Evolutionary conservation across 2,888 invertebrate species (phyloP), one percentile per base, ranked within the genome.

Genomic region (Melangyna quadrimaculata): DNA sequence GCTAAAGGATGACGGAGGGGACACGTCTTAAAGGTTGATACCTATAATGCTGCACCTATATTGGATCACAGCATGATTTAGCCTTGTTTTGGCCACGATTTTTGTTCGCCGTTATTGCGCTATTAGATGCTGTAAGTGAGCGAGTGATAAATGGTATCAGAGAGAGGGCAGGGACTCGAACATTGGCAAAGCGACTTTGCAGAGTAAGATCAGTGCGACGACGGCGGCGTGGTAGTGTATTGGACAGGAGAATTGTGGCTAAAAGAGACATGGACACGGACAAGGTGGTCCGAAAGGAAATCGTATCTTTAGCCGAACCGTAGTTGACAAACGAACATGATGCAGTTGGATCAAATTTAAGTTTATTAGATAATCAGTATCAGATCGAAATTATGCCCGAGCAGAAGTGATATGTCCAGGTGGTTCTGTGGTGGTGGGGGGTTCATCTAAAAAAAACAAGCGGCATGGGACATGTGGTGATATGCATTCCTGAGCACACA

Each of bases 361-460:
- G 80, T 84, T 80, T 84, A 84, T 80, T 84, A 84, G 80, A 84
- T 84, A 84, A 84, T 75, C 84, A 43, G 65, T 83, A 79, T 75
- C 71, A 69, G 79, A 80, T 69, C 63, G 63, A 27, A 63, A 27
- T 63, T 63, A 63, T 43, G 43, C 63, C 69, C 43, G 12, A 67
- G 48, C 59, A 69, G 59, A 69, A 69, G 67, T 70, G 78, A 78
- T 71, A 55, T 67, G 73, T 78, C 35, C 43, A 45, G 65, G 65
- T 32, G 48, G 22, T 78, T 43, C 53, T 78, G 78, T 53, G 78
- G 78, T 53, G 73, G 72, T 69, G 37, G 48, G 27, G 37, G 48
- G 27, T 51, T 40, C 43, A 53, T 55, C 19, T 17, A 14, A 45
- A 29, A 45, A 29, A 29, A 27, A n/a, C 17, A 65, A 10, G 17